Percentiles rank a stretch among this genome's conserved stretches.
These are phyloP conservation scores for Trisateles emortualis DNA, from an alignment of 2,888 invertebrate genomes.

Conservation along the genomic window DNA sequence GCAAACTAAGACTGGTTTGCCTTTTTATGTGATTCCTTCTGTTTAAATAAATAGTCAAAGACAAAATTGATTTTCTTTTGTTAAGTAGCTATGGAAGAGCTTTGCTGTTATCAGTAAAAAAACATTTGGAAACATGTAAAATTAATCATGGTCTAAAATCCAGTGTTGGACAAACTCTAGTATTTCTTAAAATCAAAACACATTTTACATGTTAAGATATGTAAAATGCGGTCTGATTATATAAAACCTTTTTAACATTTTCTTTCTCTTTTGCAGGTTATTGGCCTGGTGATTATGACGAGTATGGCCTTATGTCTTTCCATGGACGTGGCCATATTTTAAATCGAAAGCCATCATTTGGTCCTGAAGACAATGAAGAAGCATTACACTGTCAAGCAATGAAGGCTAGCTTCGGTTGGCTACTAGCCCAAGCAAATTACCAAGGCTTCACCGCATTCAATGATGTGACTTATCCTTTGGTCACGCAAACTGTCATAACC, in stretches of 20 bases:
- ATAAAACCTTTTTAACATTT: background rate
- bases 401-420: slow-evolving; percentile 93
- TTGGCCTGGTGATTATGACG: slow-evolving; percentile 93
- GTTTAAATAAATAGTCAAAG: too few relatives aligned
- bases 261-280: slow-evolving; percentile 85
- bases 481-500: slow-evolving; percentile 95
- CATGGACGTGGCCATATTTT: slow-evolving; percentile 89
- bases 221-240: too few relatives aligned
- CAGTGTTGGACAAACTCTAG: too few relatives aligned
- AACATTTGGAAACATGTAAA: too few relatives aligned
- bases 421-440: slow-evolving; percentile 92
- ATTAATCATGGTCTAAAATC: too few relatives aligned
- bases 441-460: slow-evolving; percentile 96
- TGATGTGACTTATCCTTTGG: slow-evolving; percentile 96
- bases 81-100: too few relatives aligned
- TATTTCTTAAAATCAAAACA: too few relatives aligned
- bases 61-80: too few relatives aligned
- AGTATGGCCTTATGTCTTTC: slow-evolving; percentile 93
- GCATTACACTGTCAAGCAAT: slow-evolving; percentile 92
- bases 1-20: too few relatives aligned
- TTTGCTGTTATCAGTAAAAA: too few relatives aligned
- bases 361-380: slow-evolving; percentile 87
- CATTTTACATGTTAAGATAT: too few relatives aligned
- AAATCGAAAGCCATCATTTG: slow-evolving; percentile 76
- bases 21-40: too few relatives aligned